Percentiles rank a stretch among this genome's conserved stretches.
Conservation (phyloP, 2,113 vertebrate genomes). For the Desmodus rotundus region DNA sequence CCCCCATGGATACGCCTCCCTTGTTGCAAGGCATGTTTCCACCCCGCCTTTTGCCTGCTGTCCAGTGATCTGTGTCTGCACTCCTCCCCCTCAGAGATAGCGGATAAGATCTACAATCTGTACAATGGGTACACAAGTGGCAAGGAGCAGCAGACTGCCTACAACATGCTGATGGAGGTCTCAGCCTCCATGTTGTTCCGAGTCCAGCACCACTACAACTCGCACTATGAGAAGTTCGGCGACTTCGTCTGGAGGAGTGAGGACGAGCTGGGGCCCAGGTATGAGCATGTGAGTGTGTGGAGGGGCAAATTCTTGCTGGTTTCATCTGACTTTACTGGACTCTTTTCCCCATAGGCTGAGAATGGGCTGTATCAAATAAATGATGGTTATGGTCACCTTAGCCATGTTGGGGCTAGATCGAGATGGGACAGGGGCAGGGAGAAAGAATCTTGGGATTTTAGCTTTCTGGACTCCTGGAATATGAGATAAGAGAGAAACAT, state of each 20-base stretch:
- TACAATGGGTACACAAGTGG: constrained; percentile 99
- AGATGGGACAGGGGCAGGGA: not conserved
- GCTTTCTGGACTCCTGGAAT: not conserved
- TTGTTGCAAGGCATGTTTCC: not conserved
- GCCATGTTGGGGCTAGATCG: not conserved
- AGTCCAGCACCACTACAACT: constrained; percentile 97
- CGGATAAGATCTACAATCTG: constrained; percentile 97
- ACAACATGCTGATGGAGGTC: constrained; percentile 97
- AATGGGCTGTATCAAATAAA: not conserved
- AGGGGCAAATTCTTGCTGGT: not conserved
- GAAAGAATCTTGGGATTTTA: not conserved
- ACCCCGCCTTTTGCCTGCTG: not conserved
- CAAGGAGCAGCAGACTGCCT: constrained; percentile 99
- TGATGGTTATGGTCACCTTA: not conserved
- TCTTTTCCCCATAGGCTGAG: not conserved
- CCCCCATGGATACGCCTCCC: not conserved
- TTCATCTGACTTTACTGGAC: not conserved
- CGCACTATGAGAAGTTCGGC: constrained; percentile 98
- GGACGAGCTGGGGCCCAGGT: constrained; percentile 98
- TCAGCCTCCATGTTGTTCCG: constrained; percentile 92
- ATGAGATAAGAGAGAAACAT: not conserved
- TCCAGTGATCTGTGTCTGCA: not conserved
- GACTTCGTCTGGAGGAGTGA: constrained; percentile 99
- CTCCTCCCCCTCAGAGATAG: constrained; percentile 84
- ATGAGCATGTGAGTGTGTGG: not conserved